Evolutionary conservation across 2,797 vertebrate genomes (phyloP).

Genomic region (Champsocephalus esox): DNA sequence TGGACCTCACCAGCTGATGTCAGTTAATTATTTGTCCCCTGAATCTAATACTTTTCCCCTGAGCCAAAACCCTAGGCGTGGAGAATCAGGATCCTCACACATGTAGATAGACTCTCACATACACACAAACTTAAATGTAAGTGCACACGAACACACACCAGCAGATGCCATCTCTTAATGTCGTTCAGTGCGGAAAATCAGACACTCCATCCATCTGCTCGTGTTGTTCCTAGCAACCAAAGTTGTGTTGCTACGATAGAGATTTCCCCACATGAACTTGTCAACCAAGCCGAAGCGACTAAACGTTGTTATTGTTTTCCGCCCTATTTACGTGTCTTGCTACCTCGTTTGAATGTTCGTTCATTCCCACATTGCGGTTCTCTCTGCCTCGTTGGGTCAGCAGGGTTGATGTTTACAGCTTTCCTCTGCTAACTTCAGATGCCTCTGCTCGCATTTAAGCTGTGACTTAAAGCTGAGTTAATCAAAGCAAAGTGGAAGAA

Average conservation of each 20-base stretch:
- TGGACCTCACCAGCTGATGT: slow-evolving; percentile 84
- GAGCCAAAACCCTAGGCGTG: slow-evolving; percentile 85
- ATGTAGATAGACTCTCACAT: slow-evolving; percentile 15
- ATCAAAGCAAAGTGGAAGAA: slow-evolving; percentile 31
- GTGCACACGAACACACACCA: slow-evolving; percentile 43
- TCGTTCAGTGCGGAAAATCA: slow-evolving; percentile 83
- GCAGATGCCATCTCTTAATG: slow-evolving; percentile 74
- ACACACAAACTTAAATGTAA: slow-evolving; percentile 12
- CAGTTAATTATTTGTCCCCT: slow-evolving; percentile 90
- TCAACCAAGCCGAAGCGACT: slow-evolving; percentile 81
- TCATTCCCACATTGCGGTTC: slow-evolving; percentile 28
- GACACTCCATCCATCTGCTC: slow-evolving; percentile 86
- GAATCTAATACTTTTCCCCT: slow-evolving; percentile 88
- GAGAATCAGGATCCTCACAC: slow-evolving; percentile 74
- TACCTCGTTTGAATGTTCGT: slow-evolving; percentile 35
- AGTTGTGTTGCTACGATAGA: slow-evolving; percentile 86
- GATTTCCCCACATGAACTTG: slow-evolving; percentile 89
- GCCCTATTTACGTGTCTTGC: slow-evolving; percentile 1
- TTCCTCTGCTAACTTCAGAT: slow-evolving; percentile 62
- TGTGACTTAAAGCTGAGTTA: slow-evolving; percentile 24
- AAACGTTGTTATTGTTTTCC: slow-evolving; percentile 54
- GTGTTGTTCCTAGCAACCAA: slow-evolving; percentile 92
- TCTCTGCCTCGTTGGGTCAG: slow-evolving; percentile 41
- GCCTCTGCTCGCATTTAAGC: slow-evolving; percentile 38
- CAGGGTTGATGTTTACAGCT: slow-evolving; percentile 68